Base-by-base conservation (phyloP, 1,140 invertebrate genomes). In the Heliconius melpomene region DNA sequence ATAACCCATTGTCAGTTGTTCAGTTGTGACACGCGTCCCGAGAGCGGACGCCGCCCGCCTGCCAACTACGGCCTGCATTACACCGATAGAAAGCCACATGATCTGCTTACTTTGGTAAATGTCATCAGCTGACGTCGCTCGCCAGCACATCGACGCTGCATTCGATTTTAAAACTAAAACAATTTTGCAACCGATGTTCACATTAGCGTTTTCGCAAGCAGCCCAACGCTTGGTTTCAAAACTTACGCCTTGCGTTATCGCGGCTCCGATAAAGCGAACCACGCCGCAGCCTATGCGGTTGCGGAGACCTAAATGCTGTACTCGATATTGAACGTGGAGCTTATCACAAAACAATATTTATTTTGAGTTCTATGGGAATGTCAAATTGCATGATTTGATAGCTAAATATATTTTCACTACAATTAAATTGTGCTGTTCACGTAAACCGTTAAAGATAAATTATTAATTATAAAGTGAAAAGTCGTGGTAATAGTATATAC, bases 181-280 rank as follows among this genome's bases (percentile, higher is more conserved):
- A 93, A 94, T 94, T 94, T 94, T 91, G 93, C 93, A 93, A 94
- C 88, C 91, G 91, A 93, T 93, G 91, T 91, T 93, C 92, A 93
- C 91, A 93, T 94, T 94, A 92, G 91, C 85, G 89, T 94, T 94
- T 93, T 93, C 93, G 92, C 93, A 93, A 94, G 92, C 91, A 86
- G 90, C 91, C 91, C 90, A 92, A 88, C 89, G 90, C 89, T 87
- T 87, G 87, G 89, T 93, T 94, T 94, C 93, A 93, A 94, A 93
- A 93, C 89, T 90, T 91, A 91, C 90, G 87, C 90, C 90, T 92
- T 92, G 89, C 91, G 91, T 93, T 94, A 94, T 94, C 93, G 91
- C 87, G 75, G 78, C 89, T 90, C 89, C 90, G 93, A 93, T 93
- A 93, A 93, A 93, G 86, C 86, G 80, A 90, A 87, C 90, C 85